A percentile compares a stretch with the other conserved stretches of the same genome.
These are phyloP conservation scores for Philypnodon macrostomus DNA, from an alignment of 2,797 vertebrate species.

Conservation along the genomic window DNA sequence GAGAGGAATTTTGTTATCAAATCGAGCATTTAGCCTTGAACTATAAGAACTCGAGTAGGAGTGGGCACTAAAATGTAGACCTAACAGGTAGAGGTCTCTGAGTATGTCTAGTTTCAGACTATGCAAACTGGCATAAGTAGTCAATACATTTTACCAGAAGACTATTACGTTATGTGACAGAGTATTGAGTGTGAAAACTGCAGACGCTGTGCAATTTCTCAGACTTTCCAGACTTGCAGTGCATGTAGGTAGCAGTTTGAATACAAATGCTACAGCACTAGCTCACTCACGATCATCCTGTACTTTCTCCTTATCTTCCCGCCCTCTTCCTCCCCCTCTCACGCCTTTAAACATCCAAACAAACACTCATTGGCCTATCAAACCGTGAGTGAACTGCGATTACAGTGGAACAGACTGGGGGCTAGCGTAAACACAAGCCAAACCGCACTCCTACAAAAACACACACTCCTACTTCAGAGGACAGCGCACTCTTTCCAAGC, in stretches of 20 bases:
- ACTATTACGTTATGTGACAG: slow-evolving; percentile 36
- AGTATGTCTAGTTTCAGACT: slow-evolving; percentile 2
- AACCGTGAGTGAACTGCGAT: slow-evolving; percentile 18
- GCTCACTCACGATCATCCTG: slow-evolving; percentile 20
- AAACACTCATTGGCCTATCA: slow-evolving; percentile 37
- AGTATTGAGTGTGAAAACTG: slow-evolving; percentile 28
- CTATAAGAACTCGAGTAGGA: too few species aligned
- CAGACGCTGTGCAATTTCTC: slow-evolving; percentile 24
- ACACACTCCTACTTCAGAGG: slow-evolving; percentile 19
- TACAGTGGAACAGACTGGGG: slow-evolving; percentile 25
- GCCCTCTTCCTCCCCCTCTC: slow-evolving; percentile 30
- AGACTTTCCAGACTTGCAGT: slow-evolving; percentile 49
- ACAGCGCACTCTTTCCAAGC: slow-evolving; percentile 30
- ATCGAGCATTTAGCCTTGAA: too few species aligned
- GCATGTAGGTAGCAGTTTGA: slow-evolving; percentile 45
- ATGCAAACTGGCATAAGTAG: slow-evolving; percentile 30
- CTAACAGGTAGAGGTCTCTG: slow-evolving; percentile 19
- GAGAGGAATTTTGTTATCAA: too few species aligned
- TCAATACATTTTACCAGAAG: slow-evolving; percentile 31
- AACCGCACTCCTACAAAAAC: slow-evolving; percentile 25
- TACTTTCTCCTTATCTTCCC: slow-evolving; percentile 38
- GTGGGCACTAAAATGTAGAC: too few species aligned
- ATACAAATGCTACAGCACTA: slow-evolving; percentile 37
- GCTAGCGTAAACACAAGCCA: slow-evolving; percentile 13
- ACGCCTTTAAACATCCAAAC: slow-evolving; percentile 39